Conservation (phyloP, 2,797 vertebrate species). For the Smutsia gigantea region DNA sequence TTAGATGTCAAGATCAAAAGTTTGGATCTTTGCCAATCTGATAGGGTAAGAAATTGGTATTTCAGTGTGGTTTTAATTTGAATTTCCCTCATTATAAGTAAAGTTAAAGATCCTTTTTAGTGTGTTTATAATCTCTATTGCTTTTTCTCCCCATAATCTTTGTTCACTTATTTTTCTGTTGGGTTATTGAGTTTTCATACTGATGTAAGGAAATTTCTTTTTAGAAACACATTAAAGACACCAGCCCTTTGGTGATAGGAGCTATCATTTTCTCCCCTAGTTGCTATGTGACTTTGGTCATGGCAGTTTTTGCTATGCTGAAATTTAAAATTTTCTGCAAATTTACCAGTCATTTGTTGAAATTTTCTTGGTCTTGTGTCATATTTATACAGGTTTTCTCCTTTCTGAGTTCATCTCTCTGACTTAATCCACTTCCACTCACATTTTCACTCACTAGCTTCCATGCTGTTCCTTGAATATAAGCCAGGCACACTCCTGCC, state of each 20-base stretch:
- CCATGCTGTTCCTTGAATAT: neutral
- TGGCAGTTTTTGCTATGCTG: neutral
- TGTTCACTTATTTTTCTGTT: neutral
- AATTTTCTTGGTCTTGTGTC: neutral
- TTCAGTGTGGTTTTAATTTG: neutral
- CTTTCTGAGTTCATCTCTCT: neutral
- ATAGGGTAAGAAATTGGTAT: neutral
- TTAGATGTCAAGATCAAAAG: neutral
- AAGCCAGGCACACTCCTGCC: neutral
- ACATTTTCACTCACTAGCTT: neutral
- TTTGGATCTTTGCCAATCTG: neutral
- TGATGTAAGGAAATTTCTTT: neutral
- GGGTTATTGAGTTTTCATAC: neutral
- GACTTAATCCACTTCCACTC: neutral
- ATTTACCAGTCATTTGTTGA: neutral
- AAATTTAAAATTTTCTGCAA: neutral
- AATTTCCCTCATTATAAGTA: neutral
- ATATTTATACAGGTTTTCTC: neutral
- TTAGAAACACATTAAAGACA: neutral
- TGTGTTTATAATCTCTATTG: neutral
- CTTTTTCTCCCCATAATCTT: neutral
- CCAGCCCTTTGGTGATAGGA: neutral
- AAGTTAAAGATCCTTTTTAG: neutral
- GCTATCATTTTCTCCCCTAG: neutral
- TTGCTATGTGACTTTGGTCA: neutral